These are phyloP conservation scores for Onthophagus sagittarius DNA, from an alignment of 2,888 invertebrate species.

Conservation along the genomic window DNA sequence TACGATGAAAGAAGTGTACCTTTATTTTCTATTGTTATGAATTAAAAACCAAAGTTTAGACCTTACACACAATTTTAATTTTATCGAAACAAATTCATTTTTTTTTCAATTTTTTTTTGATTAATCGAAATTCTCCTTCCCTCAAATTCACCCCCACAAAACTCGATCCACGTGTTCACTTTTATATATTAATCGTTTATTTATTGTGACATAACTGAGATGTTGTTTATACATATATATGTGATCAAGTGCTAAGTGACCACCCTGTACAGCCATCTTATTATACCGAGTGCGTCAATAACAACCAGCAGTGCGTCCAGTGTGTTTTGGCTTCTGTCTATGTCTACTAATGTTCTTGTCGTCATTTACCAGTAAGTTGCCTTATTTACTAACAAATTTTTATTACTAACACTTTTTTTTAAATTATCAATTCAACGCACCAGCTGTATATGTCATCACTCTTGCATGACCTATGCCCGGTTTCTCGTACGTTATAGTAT, in stretches of 20 bases:
- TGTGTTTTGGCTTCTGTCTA: constrained; percentile 47
- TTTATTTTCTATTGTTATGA: constrained; percentile 50
- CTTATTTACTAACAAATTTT: constrained; percentile 41
- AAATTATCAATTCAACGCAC: background rate
- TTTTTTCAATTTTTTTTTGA: background rate
- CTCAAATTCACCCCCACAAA: constrained; percentile 1
- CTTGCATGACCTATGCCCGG: too few species aligned
- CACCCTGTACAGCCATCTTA: constrained; percentile 27
- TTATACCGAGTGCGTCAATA: constrained; percentile 19
- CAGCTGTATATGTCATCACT: background rate
- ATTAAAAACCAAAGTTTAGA: constrained; percentile 49
- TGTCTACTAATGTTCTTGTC: constrained; percentile 49
- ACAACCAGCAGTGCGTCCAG: constrained; percentile 30
- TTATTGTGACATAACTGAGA: background rate
- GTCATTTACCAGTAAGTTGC: constrained; percentile 47
- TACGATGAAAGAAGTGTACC: constrained; percentile 47
- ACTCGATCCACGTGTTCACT: background rate
- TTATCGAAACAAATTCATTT: constrained; percentile 3
- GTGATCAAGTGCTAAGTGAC: constrained; percentile 32
- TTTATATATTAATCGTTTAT: background rate
- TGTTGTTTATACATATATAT: background rate
- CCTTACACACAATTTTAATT: constrained; percentile 30
- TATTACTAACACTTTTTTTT: background rate
- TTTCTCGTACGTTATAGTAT: too few species aligned
- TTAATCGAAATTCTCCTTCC: background rate